Evolutionary conservation across 1,140 invertebrate species (phyloP), one percentile per base, ranked within the genome.

Genomic region (Drosophila gunungcola): DNA sequence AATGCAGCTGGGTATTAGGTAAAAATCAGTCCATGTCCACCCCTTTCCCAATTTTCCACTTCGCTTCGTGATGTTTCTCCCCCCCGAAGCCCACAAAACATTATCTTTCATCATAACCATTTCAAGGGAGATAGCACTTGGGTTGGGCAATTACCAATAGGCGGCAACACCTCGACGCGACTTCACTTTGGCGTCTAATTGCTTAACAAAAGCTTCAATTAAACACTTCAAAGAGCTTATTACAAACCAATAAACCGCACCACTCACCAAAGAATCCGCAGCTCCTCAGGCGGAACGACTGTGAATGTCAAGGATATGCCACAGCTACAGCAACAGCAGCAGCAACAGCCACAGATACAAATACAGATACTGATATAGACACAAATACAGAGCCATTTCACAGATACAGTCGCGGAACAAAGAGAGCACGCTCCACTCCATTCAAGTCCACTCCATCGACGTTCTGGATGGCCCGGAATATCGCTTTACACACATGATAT

Each of bases 191-290:
- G 54, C 79, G 84, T 81, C 83, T 88, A 88, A 88, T 88, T 88
- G 83, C 84, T 80, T 82, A 88, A 88, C 84, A 88, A 88, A 88
- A 88, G 84, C 83, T 88, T 88, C 83, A 88, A 88, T 88, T 88
- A 88, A 88, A 88, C 83, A 88, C 83, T 89, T 88, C 83, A 88
- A 88, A 88, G 84, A 89, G 83, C 83, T 88, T 88, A 88, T 88
- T 88, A 88, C 83, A 89, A 86, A 86, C 83, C 83, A 86, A 86
- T 88, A 88, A 86, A 86, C 83, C 83, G 72, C 83, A 86, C 58
- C 70, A 72, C 52, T 73, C 79, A 81, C 61, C 73, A 34, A 61
- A 80, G 51, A 76, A 63, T 80, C 42, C 49, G 51, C 43, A 69
- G 43, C 34, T 68, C 70, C 69, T 72, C 27, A 72, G 68, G 56